Conservation (phyloP, 2,797 vertebrate species). For the Crenuchus spilurus region DNA sequence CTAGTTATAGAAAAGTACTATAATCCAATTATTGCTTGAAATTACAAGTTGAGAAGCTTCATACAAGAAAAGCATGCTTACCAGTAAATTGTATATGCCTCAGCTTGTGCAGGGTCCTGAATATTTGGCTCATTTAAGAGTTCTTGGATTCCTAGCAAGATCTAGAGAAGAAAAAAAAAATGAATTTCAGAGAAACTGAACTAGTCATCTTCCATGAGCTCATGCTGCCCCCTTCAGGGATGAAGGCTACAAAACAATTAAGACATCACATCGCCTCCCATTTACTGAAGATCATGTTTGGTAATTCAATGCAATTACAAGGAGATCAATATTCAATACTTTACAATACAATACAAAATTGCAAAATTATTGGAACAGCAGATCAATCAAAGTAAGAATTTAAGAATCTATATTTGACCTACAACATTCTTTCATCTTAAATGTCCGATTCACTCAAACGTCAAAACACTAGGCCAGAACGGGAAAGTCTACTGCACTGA, state of each 20-base stretch:
- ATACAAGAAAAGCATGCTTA: conserved; percentile 57
- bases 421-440: too few species aligned
- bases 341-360: too few species aligned
- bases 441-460: too few species aligned
- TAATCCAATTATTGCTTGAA: too few species aligned
- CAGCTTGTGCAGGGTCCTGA: conserved; percentile 99
- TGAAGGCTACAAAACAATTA: neutral
- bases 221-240: conserved; percentile 59
- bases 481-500: too few species aligned
- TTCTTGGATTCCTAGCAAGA: conserved; percentile 99
- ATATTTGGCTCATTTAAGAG: conserved; percentile 99
- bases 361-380: too few species aligned
- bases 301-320: neutral
- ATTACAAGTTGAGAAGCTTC: neutral
- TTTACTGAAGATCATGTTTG: neutral
- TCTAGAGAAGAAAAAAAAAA: conserved; percentile 71
- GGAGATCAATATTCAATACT: too few species aligned
- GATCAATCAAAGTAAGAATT: too few species aligned
- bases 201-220: neutral
- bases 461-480: too few species aligned
- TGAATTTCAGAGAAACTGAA: neutral
- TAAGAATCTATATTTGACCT: too few species aligned
- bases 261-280: neutral
- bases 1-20: too few species aligned
- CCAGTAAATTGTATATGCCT: conserved; percentile 99